phyloP scores from a whole-genome alignment of 2,113 vertebrate genomes.

The Centropristis striata region DNA sequence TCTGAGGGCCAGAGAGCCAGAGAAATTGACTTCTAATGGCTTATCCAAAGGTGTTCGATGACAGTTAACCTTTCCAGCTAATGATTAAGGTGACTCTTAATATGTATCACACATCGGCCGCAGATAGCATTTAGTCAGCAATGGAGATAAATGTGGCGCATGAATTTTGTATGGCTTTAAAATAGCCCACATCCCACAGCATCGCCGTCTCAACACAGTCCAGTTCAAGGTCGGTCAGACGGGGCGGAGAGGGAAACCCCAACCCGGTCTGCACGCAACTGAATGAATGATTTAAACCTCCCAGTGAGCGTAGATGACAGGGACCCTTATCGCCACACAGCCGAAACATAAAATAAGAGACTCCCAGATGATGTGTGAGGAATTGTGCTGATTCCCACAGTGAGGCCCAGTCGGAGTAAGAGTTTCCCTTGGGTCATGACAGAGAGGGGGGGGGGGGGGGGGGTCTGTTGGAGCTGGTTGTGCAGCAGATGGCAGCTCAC shows the following conservation, averaged over 20 bases:
- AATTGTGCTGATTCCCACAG: constrained; percentile 7
- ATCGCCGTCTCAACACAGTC: constrained; percentile 37
- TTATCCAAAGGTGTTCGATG: constrained; percentile 65
- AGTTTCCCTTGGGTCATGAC: neutral
- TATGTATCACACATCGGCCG: constrained; percentile 43
- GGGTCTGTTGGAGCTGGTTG: constrained; percentile 5
- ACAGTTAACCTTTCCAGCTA: constrained; percentile 73
- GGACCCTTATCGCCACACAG: neutral
- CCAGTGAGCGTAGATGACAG: neutral
- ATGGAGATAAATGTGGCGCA: constrained; percentile 62
- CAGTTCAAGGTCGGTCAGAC: constrained; percentile 51
- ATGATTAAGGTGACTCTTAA: constrained; percentile 66
- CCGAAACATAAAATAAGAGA: constrained; percentile 21
- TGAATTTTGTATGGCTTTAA: constrained; percentile 65
- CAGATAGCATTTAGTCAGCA: constrained; percentile 56
- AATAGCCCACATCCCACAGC: constrained; percentile 32
- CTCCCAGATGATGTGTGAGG: neutral
- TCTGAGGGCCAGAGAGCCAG: constrained; percentile 48
- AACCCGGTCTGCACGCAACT: neutral
- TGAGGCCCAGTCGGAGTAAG: neutral
- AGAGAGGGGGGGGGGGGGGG: neutral
- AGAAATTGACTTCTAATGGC: constrained; percentile 66
- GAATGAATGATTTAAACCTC: constrained; percentile 17
- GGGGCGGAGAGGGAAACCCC: constrained; percentile 17
- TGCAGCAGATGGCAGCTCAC: constrained; percentile 59